A percentile compares a stretch with the other conserved stretches of the same genome.
phyloP scores from a whole-genome alignment of 2,113 vertebrate genomes.

The Oryzias woworae region DNA sequence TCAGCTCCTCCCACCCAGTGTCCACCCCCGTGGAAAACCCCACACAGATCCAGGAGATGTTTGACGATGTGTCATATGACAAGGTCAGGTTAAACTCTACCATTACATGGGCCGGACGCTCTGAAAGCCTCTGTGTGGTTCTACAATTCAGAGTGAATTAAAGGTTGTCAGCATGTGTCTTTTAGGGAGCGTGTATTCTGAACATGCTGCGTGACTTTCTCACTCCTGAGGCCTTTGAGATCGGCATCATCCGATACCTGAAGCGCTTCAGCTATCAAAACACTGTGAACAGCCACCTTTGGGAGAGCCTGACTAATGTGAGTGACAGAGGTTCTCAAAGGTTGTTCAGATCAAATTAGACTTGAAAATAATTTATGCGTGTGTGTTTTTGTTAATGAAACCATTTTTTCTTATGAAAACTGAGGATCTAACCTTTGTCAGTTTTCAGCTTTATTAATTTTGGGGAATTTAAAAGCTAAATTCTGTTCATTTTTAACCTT shows the following conservation, averaged over 20 bases:
- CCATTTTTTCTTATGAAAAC: no score
- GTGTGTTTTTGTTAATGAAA: no score
- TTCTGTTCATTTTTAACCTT: no score
- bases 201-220: conserved; percentile 90
- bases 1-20: conserved; percentile 89
- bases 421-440: no score
- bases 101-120: neutral
- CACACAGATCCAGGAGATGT: conserved; percentile 90
- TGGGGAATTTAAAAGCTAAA: no score
- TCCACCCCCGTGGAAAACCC: conserved; percentile 86
- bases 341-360: no score
- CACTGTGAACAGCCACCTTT: conserved; percentile 85
- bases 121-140: no score
- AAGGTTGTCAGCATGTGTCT: neutral
- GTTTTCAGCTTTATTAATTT: no score
- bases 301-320: conserved; percentile 85
- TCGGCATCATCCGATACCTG: conserved; percentile 84
- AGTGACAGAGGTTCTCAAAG: conserved; percentile 50
- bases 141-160: neutral
- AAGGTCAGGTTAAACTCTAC: conserved; percentile 75
- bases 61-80: conserved; percentile 89
- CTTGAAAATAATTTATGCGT: no score
- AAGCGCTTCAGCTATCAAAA: conserved; percentile 87
- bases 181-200: conserved; percentile 88
- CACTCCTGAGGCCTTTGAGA: conserved; percentile 82